These are phyloP conservation scores for Leptestheria dahalacensis DNA, from an alignment of 1,140 invertebrate species.

Conservation along the genomic window DNA sequence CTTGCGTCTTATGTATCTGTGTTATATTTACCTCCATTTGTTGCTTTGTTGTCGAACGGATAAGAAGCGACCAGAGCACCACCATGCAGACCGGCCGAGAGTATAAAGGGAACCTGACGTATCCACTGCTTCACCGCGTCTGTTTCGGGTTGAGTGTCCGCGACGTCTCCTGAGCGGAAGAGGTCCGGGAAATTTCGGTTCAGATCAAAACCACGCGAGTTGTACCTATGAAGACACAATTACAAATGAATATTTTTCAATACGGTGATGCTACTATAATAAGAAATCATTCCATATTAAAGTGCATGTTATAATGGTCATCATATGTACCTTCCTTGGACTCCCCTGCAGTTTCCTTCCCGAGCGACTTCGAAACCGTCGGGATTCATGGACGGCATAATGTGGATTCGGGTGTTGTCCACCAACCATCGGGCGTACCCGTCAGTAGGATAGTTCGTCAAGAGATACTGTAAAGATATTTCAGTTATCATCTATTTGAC, in stretches of 20 bases:
- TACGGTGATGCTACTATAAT: not conserved
- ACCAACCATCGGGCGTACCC: slow-evolving; percentile 25
- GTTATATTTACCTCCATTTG: not conserved
- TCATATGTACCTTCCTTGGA: slow-evolving; percentile 16
- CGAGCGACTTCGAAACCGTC: slow-evolving; percentile 31
- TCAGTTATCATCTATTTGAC: not conserved
- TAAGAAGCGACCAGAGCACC: slow-evolving; percentile 84
- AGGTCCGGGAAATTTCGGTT: slow-evolving; percentile 89
- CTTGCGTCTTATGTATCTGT: too few relatives aligned
- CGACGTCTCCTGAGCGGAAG: slow-evolving; percentile 64
- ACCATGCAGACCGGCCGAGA: slow-evolving; percentile 79
- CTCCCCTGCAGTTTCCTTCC: slow-evolving; percentile 24
- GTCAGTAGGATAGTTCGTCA: slow-evolving; percentile 23
- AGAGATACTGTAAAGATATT: slow-evolving; percentile 27
- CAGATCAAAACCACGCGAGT: slow-evolving; percentile 70
- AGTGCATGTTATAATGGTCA: too few relatives aligned
- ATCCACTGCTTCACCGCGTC: slow-evolving; percentile 88
- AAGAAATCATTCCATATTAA: slow-evolving; percentile 3
- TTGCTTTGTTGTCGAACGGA: slow-evolving; percentile 76
- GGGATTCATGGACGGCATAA: slow-evolving; percentile 34
- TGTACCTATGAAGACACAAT: slow-evolving; percentile 39
- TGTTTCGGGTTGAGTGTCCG: slow-evolving; percentile 76
- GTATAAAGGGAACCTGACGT: slow-evolving; percentile 75
- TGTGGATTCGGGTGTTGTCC: slow-evolving; percentile 31
- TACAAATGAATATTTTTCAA: not conserved